These are phyloP conservation scores for Holothuria glaberrima DNA, from an alignment of 35 echinoderm and acorn worm genomes.

Conservation along the genomic window DNA sequence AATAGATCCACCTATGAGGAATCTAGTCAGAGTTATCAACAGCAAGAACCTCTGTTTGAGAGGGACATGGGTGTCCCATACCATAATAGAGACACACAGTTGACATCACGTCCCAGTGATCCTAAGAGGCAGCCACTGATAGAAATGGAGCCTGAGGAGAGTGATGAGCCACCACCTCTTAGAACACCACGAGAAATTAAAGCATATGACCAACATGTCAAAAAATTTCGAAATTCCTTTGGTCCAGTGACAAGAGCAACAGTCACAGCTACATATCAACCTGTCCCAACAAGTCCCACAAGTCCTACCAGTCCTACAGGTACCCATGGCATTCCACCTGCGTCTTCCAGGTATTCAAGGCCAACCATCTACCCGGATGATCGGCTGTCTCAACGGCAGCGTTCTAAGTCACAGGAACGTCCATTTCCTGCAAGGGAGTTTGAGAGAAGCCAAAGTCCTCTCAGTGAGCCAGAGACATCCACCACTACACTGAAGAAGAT, in stretches of 20 bases:
- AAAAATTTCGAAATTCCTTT: conserved; percentile 25
- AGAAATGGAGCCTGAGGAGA: conserved; percentile 15
- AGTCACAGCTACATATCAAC: conserved; percentile 42
- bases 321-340: not conserved
- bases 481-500: conserved; percentile 20
- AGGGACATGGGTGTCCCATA: not conserved
- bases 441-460: conserved; percentile 36
- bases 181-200: conserved; percentile 46
- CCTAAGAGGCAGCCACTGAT: conserved; percentile 20
- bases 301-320: not conserved
- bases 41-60: not conserved
- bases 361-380: not conserved
- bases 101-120: not conserved
- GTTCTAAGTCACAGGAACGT: conserved; percentile 18
- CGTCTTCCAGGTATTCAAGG: not conserved
- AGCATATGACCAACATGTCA: conserved; percentile 43
- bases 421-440: not conserved
- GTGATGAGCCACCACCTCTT: not conserved
- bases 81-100: not conserved
- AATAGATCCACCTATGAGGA: no score
- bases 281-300: conserved; percentile 28
- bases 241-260: not conserved
- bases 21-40: not conserved
- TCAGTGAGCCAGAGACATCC: conserved; percentile 37
- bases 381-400: not conserved